phyloP scores from a whole-genome alignment of 2,888 invertebrate species.

The Panzeria rudis region DNA sequence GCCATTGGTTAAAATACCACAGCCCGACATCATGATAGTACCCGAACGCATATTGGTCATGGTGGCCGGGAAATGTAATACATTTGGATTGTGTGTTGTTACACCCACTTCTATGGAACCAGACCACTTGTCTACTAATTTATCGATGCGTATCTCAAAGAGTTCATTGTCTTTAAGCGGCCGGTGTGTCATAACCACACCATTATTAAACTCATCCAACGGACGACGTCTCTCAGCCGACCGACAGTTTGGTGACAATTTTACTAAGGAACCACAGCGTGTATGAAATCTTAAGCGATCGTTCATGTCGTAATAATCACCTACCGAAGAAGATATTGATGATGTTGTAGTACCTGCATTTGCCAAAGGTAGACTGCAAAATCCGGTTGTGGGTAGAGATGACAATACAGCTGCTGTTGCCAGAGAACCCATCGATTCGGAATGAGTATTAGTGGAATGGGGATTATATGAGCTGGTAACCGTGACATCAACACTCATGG shows the following conservation, averaged over 20 bases:
- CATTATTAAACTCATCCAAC: constrained; percentile 97
- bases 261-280: constrained; percentile 93
- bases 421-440: constrained; percentile 59
- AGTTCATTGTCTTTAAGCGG: constrained; percentile 94
- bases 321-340: constrained; percentile 71
- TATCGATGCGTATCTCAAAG: constrained; percentile 97
- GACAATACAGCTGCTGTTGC: constrained; percentile 63
- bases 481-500: constrained; percentile 81
- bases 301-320: constrained; percentile 81
- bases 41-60: constrained; percentile 98
- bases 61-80: constrained; percentile 96
- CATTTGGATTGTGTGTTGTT: constrained; percentile 95
- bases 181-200: constrained; percentile 97
- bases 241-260: constrained; percentile 91
- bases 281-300: constrained; percentile 94
- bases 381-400: constrained; percentile 59
- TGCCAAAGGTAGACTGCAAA: constrained; percentile 61
- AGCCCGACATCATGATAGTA: constrained; percentile 98
- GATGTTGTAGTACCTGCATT: constrained; percentile 60
- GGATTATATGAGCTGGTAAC: constrained; percentile 74
- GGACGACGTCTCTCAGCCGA: constrained; percentile 95
- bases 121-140: constrained; percentile 97
- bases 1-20: constrained; percentile 97
- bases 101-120: constrained; percentile 90
- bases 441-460: constrained; percentile 50